Evolutionary conservation across 2,797 vertebrate species (phyloP).

Genomic region (Enteromius unitaeniatus): DNA sequence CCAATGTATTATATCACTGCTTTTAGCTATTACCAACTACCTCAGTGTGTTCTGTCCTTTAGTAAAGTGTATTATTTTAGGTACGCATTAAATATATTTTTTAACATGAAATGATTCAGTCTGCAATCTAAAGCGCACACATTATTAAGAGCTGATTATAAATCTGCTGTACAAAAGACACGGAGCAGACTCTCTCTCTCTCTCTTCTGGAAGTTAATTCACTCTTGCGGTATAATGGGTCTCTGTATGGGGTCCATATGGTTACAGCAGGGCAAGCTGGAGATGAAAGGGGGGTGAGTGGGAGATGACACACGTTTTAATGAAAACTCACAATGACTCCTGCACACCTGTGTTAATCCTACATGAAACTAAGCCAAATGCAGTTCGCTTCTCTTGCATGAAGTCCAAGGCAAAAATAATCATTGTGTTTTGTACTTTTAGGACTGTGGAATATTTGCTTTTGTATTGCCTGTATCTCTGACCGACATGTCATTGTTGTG

Average conservation of each 20-base stretch:
- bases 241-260: slow-evolving; percentile 80
- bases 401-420: background rate
- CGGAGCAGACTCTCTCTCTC: slow-evolving; percentile 53
- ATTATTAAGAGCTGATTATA: slow-evolving; percentile 66
- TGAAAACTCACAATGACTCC: slow-evolving; percentile 67
- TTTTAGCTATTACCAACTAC: background rate
- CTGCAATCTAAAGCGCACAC: background rate
- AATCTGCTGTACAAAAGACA: slow-evolving; percentile 61
- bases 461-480: background rate
- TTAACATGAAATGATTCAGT: background rate
- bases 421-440: background rate
- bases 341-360: slow-evolving; percentile 41
- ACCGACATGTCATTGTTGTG: background rate
- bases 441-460: background rate
- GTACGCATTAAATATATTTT: background rate
- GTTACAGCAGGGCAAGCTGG: slow-evolving; percentile 66
- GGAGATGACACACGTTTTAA: slow-evolving; percentile 75
- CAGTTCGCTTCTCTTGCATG: background rate
- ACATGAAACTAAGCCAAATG: slow-evolving; percentile 22
- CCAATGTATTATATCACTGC: background rate
- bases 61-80: background rate
- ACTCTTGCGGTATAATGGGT: slow-evolving; percentile 77
- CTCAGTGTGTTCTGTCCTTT: background rate
- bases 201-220: slow-evolving; percentile 70
- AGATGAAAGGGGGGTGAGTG: slow-evolving; percentile 63